Base-by-base conservation (phyloP, 2,888 invertebrate genomes). In the Nesidiocoris tenuis region DNA sequence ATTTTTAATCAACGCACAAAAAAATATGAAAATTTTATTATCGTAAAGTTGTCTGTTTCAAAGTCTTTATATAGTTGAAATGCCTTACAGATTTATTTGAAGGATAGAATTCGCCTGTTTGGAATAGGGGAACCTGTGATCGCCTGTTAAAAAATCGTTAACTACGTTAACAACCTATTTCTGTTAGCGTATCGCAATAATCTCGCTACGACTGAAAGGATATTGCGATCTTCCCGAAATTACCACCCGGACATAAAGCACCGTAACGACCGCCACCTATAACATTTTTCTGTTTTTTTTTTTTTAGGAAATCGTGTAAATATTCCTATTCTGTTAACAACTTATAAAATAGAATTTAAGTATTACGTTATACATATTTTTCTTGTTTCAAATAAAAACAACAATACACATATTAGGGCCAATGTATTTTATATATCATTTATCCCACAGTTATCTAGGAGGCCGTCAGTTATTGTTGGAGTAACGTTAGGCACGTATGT, bases 401-500 rank as follows among this genome's bases (percentile, higher is more conserved):
- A 3, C 12, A 39, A 7, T 39, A 39, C 12, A 7, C 39, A 39
- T 39, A 39, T 12, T 39, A 39, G 39, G 39, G 39, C 39, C 39
- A 39, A 39, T 39, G 39, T 39, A 39, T 39, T 12, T 7, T 39
- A 7, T 39, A 39, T 39, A 39, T 39, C 39, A 39, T 39, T 39
- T 39, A 39, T 39, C 39, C 39, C 39, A 39, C 12, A 12, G 39
- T 39, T 39, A 39, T 39, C 39, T 39, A 39, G n/a, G n/a, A n/a
- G n/a, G 39, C 39, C 39, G 39, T 39, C 39, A 39, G 5, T 39
- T 39, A 39, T 39, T 12, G 39, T 39, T 12, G 39, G 12, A 39
- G 12, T 70, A 70, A 70, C 70, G 59, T 70, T 70, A 70, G 70
- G 39, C 39, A 39, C 18, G 57, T 70, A 61, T 72, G 61, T 39